Conservation (phyloP, 2,797 vertebrate species). For the Silurus aristotelis region DNA sequence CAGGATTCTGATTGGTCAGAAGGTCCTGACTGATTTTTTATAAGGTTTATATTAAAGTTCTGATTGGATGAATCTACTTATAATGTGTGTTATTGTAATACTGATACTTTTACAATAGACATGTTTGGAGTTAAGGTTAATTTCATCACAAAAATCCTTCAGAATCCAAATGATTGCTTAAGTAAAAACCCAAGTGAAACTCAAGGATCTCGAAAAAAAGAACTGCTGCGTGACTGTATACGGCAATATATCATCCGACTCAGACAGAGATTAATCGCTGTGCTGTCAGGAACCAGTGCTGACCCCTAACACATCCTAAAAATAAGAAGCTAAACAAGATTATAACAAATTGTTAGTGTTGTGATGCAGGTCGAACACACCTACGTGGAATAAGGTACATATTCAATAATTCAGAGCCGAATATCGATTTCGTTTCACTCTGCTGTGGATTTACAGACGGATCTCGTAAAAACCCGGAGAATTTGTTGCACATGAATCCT, state of each 20-base stretch:
- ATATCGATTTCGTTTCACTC: not conserved
- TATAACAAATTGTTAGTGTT: not conserved
- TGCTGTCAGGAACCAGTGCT: not conserved
- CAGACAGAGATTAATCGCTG: not conserved
- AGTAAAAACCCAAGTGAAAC: not conserved
- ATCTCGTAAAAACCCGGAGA: not conserved
- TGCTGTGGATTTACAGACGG: not conserved
- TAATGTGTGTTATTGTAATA: not conserved
- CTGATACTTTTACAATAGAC: not conserved
- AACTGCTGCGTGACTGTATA: not conserved
- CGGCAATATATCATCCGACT: not conserved
- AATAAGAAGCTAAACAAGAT: not conserved
- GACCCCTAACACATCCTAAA: not conserved
- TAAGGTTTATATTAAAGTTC: not conserved
- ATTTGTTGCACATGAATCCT: not conserved
- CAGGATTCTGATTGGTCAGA: not conserved
- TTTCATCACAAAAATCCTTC: not conserved
- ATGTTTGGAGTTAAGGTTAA: not conserved
- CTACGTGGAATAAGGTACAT: constrained; percentile 4
- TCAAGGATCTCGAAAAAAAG: not conserved
- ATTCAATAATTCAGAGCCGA: not conserved
- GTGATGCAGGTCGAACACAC: not conserved
- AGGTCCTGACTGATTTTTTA: not conserved
- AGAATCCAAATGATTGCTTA: not conserved
- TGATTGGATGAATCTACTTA: not conserved